These are phyloP conservation scores for Apamea crenata DNA, from an alignment of 2,888 invertebrate species.

Conservation along the genomic window DNA sequence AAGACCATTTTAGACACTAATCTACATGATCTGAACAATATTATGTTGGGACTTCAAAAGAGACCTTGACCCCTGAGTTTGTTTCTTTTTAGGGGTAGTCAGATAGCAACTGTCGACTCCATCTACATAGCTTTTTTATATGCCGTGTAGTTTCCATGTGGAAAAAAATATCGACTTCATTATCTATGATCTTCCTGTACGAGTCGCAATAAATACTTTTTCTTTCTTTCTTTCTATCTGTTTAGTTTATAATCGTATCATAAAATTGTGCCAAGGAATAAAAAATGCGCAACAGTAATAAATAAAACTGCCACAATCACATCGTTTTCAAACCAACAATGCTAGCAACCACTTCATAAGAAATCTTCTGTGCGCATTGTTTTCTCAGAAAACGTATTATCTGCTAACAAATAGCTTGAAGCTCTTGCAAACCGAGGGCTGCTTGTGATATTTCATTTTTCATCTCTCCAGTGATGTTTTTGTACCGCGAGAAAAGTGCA, in stretches of 20 bases:
- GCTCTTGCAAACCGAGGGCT: slow-evolving; percentile 67
- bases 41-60: neutral
- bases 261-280: neutral
- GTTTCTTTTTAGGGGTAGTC: neutral
- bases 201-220: too few relatives aligned
- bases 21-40: neutral
- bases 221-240: neutral
- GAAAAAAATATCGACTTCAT: neutral
- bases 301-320: slow-evolving; percentile 33
- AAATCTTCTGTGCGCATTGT: slow-evolving; percentile 55
- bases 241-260: neutral
- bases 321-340: slow-evolving; percentile 38
- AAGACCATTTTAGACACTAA: neutral
- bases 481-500: slow-evolving; percentile 84
- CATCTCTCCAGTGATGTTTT: slow-evolving; percentile 82
- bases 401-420: slow-evolving; percentile 62
- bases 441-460: slow-evolving; percentile 87
- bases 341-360: slow-evolving; percentile 36
- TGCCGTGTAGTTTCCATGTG: neutral
- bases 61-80: neutral
- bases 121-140: neutral
- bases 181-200: neutral
- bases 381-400: slow-evolving; percentile 64
- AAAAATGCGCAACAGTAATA: neutral
- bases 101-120: neutral